Evolutionary conservation across 1,140 invertebrate genomes (phyloP), one percentile per base, ranked within the genome.

Genomic region (Zaprionus ghesquierei): DNA sequence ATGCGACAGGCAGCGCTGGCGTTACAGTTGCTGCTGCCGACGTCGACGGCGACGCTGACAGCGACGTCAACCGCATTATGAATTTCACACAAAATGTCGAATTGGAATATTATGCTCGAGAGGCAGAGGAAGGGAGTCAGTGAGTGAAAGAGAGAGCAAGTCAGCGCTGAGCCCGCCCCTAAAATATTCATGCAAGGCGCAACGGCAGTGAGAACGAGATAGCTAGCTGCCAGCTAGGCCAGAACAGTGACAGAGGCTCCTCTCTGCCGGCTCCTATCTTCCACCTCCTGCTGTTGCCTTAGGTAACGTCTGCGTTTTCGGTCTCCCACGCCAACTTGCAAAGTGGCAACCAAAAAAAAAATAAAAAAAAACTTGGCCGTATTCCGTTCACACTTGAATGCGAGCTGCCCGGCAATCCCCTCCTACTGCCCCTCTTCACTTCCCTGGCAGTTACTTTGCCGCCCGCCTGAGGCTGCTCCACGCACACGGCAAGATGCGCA

Each of bases 1-100:
- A 81, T 59, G 77, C 41, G 54, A 49, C 38, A 38, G 50, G 49
- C 64, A 25, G 54, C 6, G 50, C 25, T 18, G n/a, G n/a, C 63
- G 54, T 46, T 66, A 60, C 56, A 41, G 64, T 60, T 27, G 44
- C 41, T 27, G 69, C 22, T 54, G 12, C 22, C 49, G 25, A 22
- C 60, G 64, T 15, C 12, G 64, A 66, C 64, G 29, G 13, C 41
- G 53, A 15, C 56, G 25, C 64, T 20, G 41, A 12, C 53, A 38
- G 53, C 60, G 69, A 68, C 61, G 66, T 55, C 58, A 53, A 69
- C 68, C 58, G 86, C 81, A 81, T 86, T 81, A 81, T 89, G 77
- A 90, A 87, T 79, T 74, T 70, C 86, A 77, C 78, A 87, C 84
- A 90, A 90, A 90, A 89, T 90, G 81, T 90, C 87, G 87, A 90